A percentile compares a stretch with the other conserved stretches of the same genome.
These are phyloP conservation scores for Poecile montanus DNA, from an alignment of 2,797 vertebrate genomes.

Conservation along the genomic window DNA sequence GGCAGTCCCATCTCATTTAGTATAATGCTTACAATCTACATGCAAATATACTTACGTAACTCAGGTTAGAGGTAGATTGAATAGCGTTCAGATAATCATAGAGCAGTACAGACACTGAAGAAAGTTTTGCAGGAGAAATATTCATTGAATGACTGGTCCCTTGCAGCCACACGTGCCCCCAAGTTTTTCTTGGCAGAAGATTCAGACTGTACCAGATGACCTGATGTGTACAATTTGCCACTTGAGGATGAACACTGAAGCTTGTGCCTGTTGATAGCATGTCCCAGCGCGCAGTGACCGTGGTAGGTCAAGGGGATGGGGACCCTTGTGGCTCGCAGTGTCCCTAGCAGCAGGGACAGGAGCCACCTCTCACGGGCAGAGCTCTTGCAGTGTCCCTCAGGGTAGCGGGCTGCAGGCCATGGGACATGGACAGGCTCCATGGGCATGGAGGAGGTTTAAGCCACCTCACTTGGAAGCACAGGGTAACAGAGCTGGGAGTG, in stretches of 20 bases:
- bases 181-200: not conserved
- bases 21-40: constrained; percentile 43
- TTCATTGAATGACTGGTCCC: not conserved
- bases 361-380: not conserved
- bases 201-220: not conserved
- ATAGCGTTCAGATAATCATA: constrained; percentile 13
- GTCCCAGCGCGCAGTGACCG: not conserved
- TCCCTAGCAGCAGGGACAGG: not conserved
- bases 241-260: not conserved
- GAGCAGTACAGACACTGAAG: not conserved
- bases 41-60: not conserved
- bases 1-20: constrained; percentile 46
- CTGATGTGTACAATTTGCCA: accelerated
- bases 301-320: not conserved
- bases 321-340: not conserved
- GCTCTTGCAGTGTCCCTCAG: not conserved
- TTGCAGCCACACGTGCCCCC: not conserved
- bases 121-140: not conserved
- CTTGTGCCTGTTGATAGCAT: not conserved
- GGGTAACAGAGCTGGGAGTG: not conserved
- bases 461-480: not conserved
- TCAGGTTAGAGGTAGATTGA: constrained; percentile 36
- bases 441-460: not conserved
- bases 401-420: not conserved
- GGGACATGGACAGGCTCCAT: accelerated